Conservation (phyloP, 2,888 invertebrate genomes). For the Zygothrica quintamaculata region DNA sequence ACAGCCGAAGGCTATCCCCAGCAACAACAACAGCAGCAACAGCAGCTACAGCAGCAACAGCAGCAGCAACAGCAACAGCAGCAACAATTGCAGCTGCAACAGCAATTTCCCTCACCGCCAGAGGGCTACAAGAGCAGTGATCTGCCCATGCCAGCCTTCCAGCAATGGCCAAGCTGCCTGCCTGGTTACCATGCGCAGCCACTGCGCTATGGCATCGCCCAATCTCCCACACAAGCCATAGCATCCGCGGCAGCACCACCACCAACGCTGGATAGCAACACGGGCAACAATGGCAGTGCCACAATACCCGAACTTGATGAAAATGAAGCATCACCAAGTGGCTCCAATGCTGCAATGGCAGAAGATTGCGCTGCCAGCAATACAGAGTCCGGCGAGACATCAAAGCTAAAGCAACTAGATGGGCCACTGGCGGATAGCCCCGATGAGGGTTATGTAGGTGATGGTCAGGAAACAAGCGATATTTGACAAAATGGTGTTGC, state of each 20-base stretch:
- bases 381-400: constrained; percentile 41
- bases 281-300: constrained; percentile 85
- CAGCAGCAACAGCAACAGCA: constrained; percentile 56
- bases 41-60: constrained; percentile 80
- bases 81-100: constrained; percentile 71
- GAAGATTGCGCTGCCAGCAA: constrained; percentile 33
- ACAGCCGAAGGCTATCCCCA: constrained; percentile 93
- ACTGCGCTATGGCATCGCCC: constrained; percentile 75
- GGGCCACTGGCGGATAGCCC: constrained; percentile 90
- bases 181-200: constrained; percentile 85
- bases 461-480: constrained; percentile 88
- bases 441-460: constrained; percentile 94
- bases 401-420: constrained; percentile 85
- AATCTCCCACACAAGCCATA: constrained; percentile 44
- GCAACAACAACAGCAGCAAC: constrained; percentile 57
- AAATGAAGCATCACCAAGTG: constrained; percentile 77
- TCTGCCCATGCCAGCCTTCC: constrained; percentile 78
- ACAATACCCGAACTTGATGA: constrained; percentile 84
- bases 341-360: constrained; percentile 47
- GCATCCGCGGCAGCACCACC: constrained; percentile 21
- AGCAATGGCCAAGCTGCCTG: constrained; percentile 86
- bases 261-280: constrained; percentile 87
- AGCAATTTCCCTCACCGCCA: constrained; percentile 88
- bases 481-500: constrained; percentile 86
- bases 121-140: constrained; percentile 87